These are phyloP conservation scores for Etia nguti DNA, from an alignment of 2,113 vertebrate species.

Conservation along the genomic window DNA sequence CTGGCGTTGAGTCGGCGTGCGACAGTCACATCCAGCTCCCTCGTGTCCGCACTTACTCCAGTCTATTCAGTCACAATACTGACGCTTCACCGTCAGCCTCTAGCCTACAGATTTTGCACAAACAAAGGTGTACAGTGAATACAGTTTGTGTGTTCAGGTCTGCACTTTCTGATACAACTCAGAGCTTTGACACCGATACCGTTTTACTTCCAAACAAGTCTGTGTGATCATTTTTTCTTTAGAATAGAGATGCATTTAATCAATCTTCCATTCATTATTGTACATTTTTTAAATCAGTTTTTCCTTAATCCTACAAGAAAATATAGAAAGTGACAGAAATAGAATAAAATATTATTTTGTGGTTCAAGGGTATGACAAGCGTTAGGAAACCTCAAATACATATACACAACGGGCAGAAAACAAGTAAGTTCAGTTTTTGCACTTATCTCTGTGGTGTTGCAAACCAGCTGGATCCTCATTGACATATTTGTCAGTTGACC, in stretches of 20 bases:
- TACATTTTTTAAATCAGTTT: neutral
- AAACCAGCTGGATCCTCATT: neutral
- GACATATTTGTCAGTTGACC: neutral
- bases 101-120: neutral
- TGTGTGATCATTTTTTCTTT: neutral
- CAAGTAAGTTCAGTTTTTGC: neutral
- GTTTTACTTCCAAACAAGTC: neutral
- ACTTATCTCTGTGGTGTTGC: neutral
- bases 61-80: slow-evolving; percentile 4
- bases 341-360: neutral
- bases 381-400: neutral
- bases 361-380: neutral
- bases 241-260: neutral
- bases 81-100: neutral
- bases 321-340: neutral
- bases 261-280: neutral
- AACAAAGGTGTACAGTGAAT: neutral
- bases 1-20: neutral
- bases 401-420: too few species aligned
- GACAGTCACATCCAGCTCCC: slow-evolving; percentile 34
- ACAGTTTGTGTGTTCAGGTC: neutral
- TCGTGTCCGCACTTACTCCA: neutral
- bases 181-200: fast-evolving
- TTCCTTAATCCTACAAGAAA: neutral
- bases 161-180: neutral